Evolutionary conservation across 2,797 vertebrate genomes (phyloP).

Genomic region (Pteropus rufus): DNA sequence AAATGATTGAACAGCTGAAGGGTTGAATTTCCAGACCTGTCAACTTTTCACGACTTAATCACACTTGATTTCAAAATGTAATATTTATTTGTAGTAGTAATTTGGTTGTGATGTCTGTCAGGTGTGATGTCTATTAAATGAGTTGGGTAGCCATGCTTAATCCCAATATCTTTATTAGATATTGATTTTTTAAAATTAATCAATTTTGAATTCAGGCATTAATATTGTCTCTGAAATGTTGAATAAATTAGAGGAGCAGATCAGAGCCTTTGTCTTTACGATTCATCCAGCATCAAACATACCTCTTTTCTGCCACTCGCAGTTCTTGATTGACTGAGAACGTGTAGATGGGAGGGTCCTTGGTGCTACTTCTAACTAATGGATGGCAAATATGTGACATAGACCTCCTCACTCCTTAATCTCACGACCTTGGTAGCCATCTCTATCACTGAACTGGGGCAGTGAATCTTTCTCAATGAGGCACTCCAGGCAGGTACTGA

Average conservation of each 20-base stretch:
- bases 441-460: not conserved
- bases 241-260: not conserved
- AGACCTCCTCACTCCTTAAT: not conserved
- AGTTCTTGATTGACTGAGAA: not conserved
- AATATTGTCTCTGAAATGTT: conserved; percentile 3
- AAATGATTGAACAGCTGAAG: not conserved
- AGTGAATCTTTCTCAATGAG: not conserved
- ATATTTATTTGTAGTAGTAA: not conserved
- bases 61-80: not conserved
- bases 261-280: not conserved
- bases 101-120: not conserved
- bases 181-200: not conserved
- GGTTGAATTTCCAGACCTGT: not conserved
- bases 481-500: not conserved
- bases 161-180: not conserved
- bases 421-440: not conserved
- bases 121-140: not conserved
- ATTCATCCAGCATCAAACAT: not conserved
- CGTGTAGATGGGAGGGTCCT: not conserved
- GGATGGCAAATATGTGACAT: not conserved
- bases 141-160: not conserved
- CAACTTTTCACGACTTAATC: not conserved
- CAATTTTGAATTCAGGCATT: not conserved
- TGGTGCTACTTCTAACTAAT: not conserved
- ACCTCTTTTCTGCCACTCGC: not conserved